Conservation (phyloP, 2,888 invertebrate genomes). For the Trichogramma dendrolimi region DNA sequence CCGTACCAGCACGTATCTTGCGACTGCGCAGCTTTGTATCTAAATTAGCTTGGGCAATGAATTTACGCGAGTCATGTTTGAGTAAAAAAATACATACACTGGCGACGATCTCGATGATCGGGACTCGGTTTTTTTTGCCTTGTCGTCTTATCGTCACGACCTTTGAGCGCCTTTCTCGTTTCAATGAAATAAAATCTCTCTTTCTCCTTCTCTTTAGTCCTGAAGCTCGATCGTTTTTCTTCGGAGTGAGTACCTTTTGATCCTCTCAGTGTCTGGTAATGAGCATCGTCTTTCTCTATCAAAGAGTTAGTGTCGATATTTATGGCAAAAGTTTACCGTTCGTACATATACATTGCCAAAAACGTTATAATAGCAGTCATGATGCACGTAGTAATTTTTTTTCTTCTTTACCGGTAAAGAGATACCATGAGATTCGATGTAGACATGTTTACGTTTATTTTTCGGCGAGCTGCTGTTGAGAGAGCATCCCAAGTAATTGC, state of each 20-base stretch:
- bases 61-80: slow-evolving; percentile 32
- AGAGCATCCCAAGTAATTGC: no score
- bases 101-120: slow-evolving; percentile 34
- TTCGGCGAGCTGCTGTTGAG: no score
- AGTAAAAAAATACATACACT: slow-evolving; percentile 33
- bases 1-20: no score
- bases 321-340: slow-evolving; percentile 17
- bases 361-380: slow-evolving; percentile 8
- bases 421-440: not conserved
- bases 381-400: not conserved
- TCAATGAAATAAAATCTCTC: not conserved
- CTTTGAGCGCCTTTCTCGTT: slow-evolving; percentile 8
- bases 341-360: no score
- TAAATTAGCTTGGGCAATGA: slow-evolving; percentile 38
- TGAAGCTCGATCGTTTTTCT: not conserved
- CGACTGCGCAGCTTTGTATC: slow-evolving; percentile 27
- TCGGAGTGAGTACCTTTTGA: no score
- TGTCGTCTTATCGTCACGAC: slow-evolving; percentile 23
- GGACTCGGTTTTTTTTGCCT: not conserved
- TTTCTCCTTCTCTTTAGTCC: not conserved
- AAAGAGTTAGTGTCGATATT: slow-evolving; percentile 15
- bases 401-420: not conserved
- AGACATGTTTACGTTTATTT: slow-evolving; percentile 19
- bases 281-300: not conserved
- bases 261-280: no score